A percentile compares a stretch with the other conserved stretches of the same genome.
These are phyloP conservation scores for Gasterosteus aculeatus DNA, from an alignment of 2,113 vertebrate species.

Conservation along the genomic window DNA sequence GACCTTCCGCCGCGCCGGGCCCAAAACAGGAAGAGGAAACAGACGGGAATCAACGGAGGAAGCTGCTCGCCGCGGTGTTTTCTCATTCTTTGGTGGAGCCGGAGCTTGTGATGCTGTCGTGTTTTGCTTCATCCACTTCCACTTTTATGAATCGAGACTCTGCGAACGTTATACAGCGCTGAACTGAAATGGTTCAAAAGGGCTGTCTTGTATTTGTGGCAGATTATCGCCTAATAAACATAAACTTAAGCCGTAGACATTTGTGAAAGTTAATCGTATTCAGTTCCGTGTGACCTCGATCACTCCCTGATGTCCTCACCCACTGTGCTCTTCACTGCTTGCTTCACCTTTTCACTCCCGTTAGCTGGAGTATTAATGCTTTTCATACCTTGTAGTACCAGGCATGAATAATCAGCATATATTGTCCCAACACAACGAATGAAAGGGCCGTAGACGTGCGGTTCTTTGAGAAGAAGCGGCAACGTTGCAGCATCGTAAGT, in stretches of 20 bases:
- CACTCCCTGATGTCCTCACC: not conserved
- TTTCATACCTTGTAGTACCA: not conserved
- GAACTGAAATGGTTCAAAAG: too few species aligned
- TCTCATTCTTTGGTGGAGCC: not conserved
- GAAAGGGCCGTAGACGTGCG: not conserved
- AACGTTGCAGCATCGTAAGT: not conserved
- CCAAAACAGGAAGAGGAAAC: slow-evolving; percentile 79
- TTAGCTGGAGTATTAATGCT: not conserved
- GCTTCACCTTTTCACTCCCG: slow-evolving; percentile 7
- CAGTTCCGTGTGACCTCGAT: not conserved
- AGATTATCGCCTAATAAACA: not conserved
- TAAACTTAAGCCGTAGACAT: not conserved
- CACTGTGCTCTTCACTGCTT: not conserved
- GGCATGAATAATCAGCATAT: not conserved
- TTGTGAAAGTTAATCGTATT: not conserved
- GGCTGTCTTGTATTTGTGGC: not conserved
- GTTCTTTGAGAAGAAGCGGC: not conserved
- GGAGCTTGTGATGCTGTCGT: not conserved
- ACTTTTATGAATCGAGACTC: too few species aligned
- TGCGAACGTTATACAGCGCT: too few species aligned
- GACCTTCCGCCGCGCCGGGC: slow-evolving; percentile 59
- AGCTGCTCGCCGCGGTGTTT: slow-evolving; percentile 32
- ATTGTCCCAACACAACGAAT: not conserved
- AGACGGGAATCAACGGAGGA: slow-evolving; percentile 68
- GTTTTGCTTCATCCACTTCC: not conserved